These are phyloP conservation scores for Drosophila mimica DNA, from an alignment of 2,888 invertebrate species.

Conservation along the genomic window DNA sequence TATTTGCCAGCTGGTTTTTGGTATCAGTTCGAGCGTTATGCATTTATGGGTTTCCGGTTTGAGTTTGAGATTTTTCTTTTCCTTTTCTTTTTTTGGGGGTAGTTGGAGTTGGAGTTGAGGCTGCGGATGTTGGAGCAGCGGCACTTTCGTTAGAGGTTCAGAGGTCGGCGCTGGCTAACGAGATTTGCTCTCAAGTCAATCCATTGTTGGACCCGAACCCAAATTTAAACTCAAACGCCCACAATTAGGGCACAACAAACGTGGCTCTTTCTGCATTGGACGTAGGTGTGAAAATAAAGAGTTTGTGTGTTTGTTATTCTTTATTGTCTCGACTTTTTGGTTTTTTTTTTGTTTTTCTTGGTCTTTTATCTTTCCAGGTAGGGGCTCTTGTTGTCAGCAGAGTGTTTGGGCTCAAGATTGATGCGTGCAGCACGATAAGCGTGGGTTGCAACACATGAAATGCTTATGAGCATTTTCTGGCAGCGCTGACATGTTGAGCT, in stretches of 20 bases:
- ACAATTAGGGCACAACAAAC: conserved; percentile 44
- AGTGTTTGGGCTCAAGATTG: conserved; percentile 58
- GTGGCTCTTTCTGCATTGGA: conserved; percentile 5
- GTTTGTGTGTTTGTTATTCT: conserved; percentile 16
- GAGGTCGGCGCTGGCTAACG: conserved; percentile 56
- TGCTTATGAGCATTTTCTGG: conserved; percentile 26
- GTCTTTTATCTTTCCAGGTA: conserved; percentile 57
- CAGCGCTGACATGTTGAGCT: conserved; percentile 51
- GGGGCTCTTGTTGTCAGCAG: conserved; percentile 52
- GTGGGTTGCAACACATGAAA: conserved; percentile 32
- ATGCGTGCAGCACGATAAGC: conserved; percentile 55
- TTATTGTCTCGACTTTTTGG: conserved; percentile 9
- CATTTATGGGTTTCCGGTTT: conserved; percentile 52
- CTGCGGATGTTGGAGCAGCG: conserved; percentile 51
- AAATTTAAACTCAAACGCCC: conserved; percentile 49
- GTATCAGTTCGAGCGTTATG: conserved; percentile 25
- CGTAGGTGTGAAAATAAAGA: conserved; percentile 65
- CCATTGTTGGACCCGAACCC: conserved; percentile 10
- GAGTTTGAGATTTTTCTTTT: not conserved
- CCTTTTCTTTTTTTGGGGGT: not conserved
- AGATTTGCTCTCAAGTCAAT: conserved; percentile 39
- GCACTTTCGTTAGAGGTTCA: conserved; percentile 32
- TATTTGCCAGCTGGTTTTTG: conserved; percentile 48
- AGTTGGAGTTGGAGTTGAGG: not conserved
- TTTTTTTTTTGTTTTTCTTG: not conserved